Evolutionary conservation across 1,140 invertebrate genomes (phyloP).

Genomic region (Vanessa atalanta): DNA sequence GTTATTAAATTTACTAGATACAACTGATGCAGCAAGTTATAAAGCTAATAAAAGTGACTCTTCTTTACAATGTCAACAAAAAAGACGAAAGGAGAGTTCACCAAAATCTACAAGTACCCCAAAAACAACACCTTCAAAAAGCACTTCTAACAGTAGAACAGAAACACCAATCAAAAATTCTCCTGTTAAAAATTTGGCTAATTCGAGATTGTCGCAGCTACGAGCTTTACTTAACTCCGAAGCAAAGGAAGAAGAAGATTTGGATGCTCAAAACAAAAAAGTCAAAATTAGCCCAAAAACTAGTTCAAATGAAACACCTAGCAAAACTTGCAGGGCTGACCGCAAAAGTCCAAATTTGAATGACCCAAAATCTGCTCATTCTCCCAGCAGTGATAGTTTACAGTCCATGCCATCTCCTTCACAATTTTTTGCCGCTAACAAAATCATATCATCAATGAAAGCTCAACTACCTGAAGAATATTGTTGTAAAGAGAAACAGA

Average conservation of each 20-base stretch:
- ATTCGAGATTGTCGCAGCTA: slow-evolving; percentile 56
- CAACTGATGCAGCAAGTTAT: slow-evolving; percentile 2
- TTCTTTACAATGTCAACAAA: slow-evolving; percentile 14
- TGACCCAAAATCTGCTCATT: slow-evolving; percentile 60
- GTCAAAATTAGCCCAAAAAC: slow-evolving; percentile 43
- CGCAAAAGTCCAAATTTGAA: slow-evolving; percentile 54
- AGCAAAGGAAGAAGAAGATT: slow-evolving; percentile 45
- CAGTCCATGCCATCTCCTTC: slow-evolving; percentile 67
- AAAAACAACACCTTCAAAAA: slow-evolving; percentile 27
- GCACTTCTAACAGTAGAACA: slow-evolving; percentile 20
- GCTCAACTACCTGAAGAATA: slow-evolving; percentile 71
- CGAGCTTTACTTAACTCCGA: slow-evolving; percentile 49
- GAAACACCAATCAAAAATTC: slow-evolving; percentile 28
- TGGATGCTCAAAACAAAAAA: slow-evolving; percentile 40
- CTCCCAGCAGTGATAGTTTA: slow-evolving; percentile 61
- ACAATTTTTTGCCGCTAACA: slow-evolving; percentile 73
- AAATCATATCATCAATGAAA: slow-evolving; percentile 76
- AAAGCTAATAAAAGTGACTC: slow-evolving; percentile 17
- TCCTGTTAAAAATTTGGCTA: slow-evolving; percentile 54
- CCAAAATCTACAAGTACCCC: slow-evolving; percentile 33
- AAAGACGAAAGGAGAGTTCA: slow-evolving; percentile 4
- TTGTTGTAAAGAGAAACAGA: slow-evolving; percentile 61
- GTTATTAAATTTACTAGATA: background rate
- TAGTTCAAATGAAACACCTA: slow-evolving; percentile 41
- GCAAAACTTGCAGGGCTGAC: slow-evolving; percentile 45